Conservation (phyloP, 1,140 invertebrate species). For the Drosophila neocordata region DNA sequence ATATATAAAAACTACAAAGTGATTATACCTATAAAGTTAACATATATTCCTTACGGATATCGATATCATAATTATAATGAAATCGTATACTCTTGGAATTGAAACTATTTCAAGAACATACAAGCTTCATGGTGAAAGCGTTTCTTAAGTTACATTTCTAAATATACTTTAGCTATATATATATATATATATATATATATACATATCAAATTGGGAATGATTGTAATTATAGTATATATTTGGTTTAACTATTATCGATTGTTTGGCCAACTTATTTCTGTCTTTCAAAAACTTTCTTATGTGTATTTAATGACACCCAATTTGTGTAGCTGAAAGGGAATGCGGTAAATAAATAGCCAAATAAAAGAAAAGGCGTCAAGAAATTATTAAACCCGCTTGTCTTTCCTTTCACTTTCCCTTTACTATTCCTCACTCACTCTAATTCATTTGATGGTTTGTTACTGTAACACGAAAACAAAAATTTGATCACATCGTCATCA, state of each 20-base stretch:
- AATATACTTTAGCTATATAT: background rate
- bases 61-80: no score
- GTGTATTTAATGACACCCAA: background rate
- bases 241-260: background rate
- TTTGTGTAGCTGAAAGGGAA: background rate
- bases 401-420: background rate
- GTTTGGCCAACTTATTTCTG: background rate
- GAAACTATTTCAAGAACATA: no score
- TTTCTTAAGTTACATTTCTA: background rate
- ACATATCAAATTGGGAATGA: background rate
- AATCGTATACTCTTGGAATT: no score
- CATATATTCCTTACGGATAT: no score
- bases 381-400: background rate
- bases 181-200: background rate
- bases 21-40: no score
- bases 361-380: background rate
- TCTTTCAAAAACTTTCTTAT: conserved; percentile 2
- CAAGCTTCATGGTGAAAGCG: no score
- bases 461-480: conserved; percentile 35
- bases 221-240: background rate
- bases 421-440: conserved; percentile 3
- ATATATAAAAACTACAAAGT: no score
- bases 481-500: conserved; percentile 44
- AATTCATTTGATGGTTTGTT: conserved; percentile 5
- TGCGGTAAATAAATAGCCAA: conserved; percentile 3